Evolutionary conservation across 2,797 vertebrate genomes (phyloP).

Genomic region (Anguilla pacifica): DNA sequence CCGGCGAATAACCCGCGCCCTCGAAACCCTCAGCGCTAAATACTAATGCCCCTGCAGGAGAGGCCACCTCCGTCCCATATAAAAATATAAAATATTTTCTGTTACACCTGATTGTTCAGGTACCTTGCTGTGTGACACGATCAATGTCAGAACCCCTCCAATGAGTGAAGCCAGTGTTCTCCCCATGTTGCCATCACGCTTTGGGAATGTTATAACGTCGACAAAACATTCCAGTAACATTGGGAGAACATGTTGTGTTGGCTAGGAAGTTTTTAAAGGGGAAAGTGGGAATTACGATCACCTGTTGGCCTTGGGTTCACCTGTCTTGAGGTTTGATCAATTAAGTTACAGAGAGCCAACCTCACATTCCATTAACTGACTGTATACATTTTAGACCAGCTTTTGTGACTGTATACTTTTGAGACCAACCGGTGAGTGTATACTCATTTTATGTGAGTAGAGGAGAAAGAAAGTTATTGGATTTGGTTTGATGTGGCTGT

Average conservation of each 20-base stretch:
- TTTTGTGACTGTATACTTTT: too few species aligned
- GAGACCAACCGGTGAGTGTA: neutral
- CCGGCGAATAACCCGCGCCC: neutral
- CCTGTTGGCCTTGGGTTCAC: neutral
- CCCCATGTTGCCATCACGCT: too few species aligned
- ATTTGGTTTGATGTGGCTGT: neutral
- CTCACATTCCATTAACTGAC: neutral
- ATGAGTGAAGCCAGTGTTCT: neutral
- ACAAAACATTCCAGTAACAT: too few species aligned
- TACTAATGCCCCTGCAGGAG: slow-evolving; percentile 47
- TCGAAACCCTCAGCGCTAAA: neutral
- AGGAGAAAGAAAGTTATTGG: neutral
- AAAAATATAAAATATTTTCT: neutral
- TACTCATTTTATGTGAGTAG: neutral
- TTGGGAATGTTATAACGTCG: neutral
- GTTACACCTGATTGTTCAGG: neutral
- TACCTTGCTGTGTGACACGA: neutral
- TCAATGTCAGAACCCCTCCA: neutral
- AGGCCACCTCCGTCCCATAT: slow-evolving; percentile 5
- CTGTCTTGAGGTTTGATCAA: neutral
- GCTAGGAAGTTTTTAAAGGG: too few species aligned
- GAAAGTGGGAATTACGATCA: neutral
- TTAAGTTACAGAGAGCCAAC: neutral
- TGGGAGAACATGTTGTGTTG: too few species aligned
- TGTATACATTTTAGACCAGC: neutral